Evolutionary conservation across 2,888 invertebrate genomes (phyloP).

Genomic region (Lasioglossum oenotherae): DNA sequence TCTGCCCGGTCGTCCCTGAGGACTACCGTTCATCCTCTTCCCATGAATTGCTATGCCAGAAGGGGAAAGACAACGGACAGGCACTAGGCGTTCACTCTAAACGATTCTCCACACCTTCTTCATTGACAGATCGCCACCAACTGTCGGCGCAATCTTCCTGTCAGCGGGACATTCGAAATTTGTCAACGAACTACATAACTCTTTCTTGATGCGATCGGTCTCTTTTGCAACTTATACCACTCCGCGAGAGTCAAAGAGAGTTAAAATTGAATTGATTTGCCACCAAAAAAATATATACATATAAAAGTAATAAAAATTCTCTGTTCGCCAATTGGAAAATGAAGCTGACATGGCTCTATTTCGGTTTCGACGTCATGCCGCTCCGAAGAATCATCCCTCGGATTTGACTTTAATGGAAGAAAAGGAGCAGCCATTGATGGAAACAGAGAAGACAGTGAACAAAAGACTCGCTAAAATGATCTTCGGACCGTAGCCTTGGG

Average conservation of each 20-base stretch:
- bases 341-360: neutral
- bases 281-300: neutral
- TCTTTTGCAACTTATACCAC: too few species aligned
- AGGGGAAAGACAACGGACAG: neutral
- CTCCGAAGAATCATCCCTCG: neutral
- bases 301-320: neutral
- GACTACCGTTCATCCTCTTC: neutral
- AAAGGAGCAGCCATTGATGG: neutral
- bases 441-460: neutral
- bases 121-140: too few species aligned
- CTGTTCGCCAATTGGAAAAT: neutral
- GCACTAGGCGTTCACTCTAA: too few species aligned
- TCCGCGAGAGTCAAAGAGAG: too few species aligned
- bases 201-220: neutral
- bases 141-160: too few species aligned
- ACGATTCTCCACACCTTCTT: too few species aligned
- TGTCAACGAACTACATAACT: neutral
- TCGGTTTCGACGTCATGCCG: neutral
- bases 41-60: neutral
- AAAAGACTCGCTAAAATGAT: neutral
- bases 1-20: constrained; percentile 11
- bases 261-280: too few species aligned
- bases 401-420: neutral
- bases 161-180: too few species aligned
- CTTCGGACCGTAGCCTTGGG: neutral